Evolutionary conservation across 2,797 vertebrate genomes (phyloP).

Genomic region (Betta splendens): DNA sequence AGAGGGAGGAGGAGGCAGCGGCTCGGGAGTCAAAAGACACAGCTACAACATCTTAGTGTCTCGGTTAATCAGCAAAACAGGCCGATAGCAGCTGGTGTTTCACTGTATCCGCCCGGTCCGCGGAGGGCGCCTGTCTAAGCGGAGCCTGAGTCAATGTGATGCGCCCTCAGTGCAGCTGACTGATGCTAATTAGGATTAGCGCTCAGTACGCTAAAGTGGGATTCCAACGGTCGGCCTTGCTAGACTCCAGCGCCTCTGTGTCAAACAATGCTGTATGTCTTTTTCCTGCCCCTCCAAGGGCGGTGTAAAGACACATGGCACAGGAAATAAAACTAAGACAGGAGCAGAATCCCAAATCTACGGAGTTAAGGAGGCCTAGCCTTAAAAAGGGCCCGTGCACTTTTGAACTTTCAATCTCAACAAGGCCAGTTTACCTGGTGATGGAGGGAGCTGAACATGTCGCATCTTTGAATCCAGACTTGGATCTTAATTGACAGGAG

Average conservation of each 20-base stretch:
- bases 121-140: conserved; percentile 70
- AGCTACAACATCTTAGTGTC: conserved; percentile 76
- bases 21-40: conserved; percentile 75
- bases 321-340: conserved; percentile 5
- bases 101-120: conserved; percentile 59
- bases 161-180: conserved; percentile 60
- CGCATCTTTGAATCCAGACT: conserved; percentile 53
- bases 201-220: conserved; percentile 67
- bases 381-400: conserved; percentile 69
- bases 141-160: conserved; percentile 73
- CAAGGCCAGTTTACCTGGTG: neutral
- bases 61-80: conserved; percentile 76
- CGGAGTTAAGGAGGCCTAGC: neutral
- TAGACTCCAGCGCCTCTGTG: conserved; percentile 48
- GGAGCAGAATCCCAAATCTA: conserved; percentile 14
- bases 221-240: conserved; percentile 45
- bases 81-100: conserved; percentile 76
- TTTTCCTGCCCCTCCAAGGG: conserved; percentile 38
- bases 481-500: conserved; percentile 54
- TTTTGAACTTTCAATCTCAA: conserved; percentile 74
- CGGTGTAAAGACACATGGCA: conserved; percentile 51
- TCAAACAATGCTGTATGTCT: conserved; percentile 69
- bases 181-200: conserved; percentile 79
- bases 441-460: conserved; percentile 38
- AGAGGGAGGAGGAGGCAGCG: conserved; percentile 59